Conservation (phyloP, 2,797 vertebrate genomes). For the Synanceia verrucosa region DNA sequence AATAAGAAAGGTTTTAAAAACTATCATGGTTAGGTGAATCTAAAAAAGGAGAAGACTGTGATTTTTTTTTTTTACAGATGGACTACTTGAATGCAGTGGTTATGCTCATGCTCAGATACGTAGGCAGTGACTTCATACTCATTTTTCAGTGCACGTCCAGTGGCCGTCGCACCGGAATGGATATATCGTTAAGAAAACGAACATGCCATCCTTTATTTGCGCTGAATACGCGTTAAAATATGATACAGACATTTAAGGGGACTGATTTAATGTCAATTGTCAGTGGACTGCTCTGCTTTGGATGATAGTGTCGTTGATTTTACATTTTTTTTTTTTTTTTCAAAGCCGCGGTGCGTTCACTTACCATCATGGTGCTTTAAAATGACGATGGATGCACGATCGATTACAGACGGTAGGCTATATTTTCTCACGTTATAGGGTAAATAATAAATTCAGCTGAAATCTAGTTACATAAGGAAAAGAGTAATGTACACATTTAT, state of each 20-base stretch:
- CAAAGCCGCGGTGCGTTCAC: constrained; percentile 52
- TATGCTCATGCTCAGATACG: constrained; percentile 65
- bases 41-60: not conserved
- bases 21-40: not conserved
- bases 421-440: not conserved
- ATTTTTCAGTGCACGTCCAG: constrained; percentile 65
- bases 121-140: constrained; percentile 79
- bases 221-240: not conserved
- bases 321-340: not conserved
- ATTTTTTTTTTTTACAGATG: not conserved
- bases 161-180: constrained; percentile 54
- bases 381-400: constrained; percentile 33
- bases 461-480: not conserved
- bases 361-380: constrained; percentile 24
- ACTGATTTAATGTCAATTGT: not conserved
- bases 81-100: constrained; percentile 53
- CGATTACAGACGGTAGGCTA: constrained; percentile 43
- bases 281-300: constrained; percentile 9
- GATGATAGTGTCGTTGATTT: constrained; percentile 6
- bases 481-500: constrained; percentile 7
- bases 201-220: not conserved
- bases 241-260: not conserved
- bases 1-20: too few species aligned
- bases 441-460: not conserved
- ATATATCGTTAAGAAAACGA: constrained; percentile 42